Evolutionary conservation across 1,140 invertebrate genomes (phyloP).

Genomic region (Maconellicoccus hirsutus): DNA sequence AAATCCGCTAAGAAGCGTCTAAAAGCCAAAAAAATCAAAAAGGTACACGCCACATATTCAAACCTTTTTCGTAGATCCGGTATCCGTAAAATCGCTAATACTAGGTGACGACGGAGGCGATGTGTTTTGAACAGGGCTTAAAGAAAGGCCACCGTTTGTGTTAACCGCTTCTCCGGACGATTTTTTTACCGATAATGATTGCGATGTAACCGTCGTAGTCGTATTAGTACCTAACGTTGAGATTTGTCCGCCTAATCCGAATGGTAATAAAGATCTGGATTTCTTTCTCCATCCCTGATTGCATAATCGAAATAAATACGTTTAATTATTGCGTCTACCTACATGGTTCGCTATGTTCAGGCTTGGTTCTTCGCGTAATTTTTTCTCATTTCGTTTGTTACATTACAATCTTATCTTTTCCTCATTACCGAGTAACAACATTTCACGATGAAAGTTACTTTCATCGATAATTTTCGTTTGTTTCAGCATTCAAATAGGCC

Average conservation of each 20-base stretch:
- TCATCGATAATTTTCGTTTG: too few relatives aligned
- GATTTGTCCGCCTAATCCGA: conserved; percentile 23
- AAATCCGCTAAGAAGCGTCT: background rate
- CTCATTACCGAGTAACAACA: too few relatives aligned
- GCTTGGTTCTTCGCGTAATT: too few relatives aligned
- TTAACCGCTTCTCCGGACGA: background rate
- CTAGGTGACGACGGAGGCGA: conserved; percentile 11
- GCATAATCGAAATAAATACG: background rate
- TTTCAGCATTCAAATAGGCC: too few relatives aligned
- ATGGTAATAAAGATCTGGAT: conserved; percentile 26
- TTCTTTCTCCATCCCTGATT: conserved; percentile 20
- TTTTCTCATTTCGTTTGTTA: too few relatives aligned
- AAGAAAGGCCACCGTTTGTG: background rate
- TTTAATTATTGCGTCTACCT: too few relatives aligned
- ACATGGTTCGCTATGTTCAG: too few relatives aligned
- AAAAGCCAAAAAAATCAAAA: background rate
- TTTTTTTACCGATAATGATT: conserved; percentile 12
- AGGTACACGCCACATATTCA: background rate
- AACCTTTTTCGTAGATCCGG: conserved; percentile 12
- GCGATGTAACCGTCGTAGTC: conserved; percentile 6
- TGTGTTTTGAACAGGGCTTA: conserved; percentile 5
- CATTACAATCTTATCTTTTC: too few relatives aligned
- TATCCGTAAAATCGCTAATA: conserved; percentile 13
- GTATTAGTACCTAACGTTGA: conserved; percentile 12
- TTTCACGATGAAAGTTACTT: too few relatives aligned